Conservation (phyloP, 2,113 vertebrate species). For the Caranx melampygus region DNA sequence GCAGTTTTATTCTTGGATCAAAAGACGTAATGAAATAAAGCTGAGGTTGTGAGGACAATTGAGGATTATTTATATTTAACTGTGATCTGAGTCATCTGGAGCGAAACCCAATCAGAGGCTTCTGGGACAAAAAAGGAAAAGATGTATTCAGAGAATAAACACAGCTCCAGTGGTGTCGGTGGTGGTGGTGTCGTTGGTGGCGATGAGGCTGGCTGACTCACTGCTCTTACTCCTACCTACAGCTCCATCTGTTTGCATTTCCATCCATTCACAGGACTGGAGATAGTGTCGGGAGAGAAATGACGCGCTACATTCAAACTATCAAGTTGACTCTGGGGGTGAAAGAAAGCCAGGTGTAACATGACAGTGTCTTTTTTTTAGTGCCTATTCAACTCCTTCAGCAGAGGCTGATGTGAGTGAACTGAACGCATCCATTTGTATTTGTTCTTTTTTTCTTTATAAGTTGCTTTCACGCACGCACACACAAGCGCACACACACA, state of each 20-base stretch:
- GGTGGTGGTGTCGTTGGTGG: constrained; percentile 32
- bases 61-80: constrained; percentile 36
- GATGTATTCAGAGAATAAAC: constrained; percentile 20
- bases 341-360: not conserved
- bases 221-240: constrained; percentile 61
- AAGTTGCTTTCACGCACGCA: constrained; percentile 21
- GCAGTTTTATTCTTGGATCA: not conserved
- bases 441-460: constrained; percentile 7
- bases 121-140: constrained; percentile 16
- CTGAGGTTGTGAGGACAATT: not conserved
- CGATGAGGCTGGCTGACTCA: constrained; percentile 55
- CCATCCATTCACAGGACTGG: constrained; percentile 9
- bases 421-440: not conserved
- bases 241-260: constrained; percentile 29
- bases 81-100: constrained; percentile 51
- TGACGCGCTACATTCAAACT: not conserved
- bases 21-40: not conserved
- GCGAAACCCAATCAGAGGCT: constrained; percentile 21
- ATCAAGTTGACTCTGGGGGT: not conserved
- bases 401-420: constrained; percentile 5
- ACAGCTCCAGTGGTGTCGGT: constrained; percentile 30
- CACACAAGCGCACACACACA: not conserved
- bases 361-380: not conserved
- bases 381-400: not conserved
- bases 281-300: not conserved